phyloP scores from a whole-genome alignment of 1,140 invertebrate genomes.

The Nomia melanderi region DNA sequence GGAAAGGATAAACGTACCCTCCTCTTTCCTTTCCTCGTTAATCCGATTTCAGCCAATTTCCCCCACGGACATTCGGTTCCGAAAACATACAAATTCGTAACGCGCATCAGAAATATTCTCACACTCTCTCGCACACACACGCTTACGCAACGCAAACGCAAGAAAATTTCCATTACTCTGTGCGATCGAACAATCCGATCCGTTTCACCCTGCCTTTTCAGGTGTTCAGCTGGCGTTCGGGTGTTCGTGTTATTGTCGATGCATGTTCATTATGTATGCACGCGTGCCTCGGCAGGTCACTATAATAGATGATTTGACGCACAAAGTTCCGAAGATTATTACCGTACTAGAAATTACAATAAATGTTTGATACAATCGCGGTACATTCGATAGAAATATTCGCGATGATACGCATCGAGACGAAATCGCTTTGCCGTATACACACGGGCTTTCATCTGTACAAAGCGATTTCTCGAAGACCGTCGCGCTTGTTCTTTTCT shows the following conservation, averaged over 20 bases:
- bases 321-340: constrained; percentile 19
- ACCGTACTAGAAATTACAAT: constrained; percentile 43
- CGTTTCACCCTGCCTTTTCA: too few species aligned
- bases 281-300: too few species aligned
- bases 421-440: constrained; percentile 12
- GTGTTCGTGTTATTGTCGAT: neutral
- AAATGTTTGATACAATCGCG: constrained; percentile 71
- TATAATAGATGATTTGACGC: too few species aligned
- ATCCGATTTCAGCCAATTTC: neutral
- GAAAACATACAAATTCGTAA: constrained; percentile 42
- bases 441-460: too few species aligned
- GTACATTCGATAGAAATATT: constrained; percentile 64
- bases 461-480: constrained; percentile 44
- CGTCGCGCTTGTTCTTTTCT: constrained; percentile 56
- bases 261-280: neutral
- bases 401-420: constrained; percentile 62
- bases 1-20: constrained; percentile 8
- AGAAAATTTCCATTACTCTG: too few species aligned
- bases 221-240: too few species aligned
- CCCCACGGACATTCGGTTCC: neutral
- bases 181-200: constrained; percentile 21
- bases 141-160: too few species aligned
- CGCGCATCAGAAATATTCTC: constrained; percentile 32
- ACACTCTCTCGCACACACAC: too few species aligned
- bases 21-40: neutral